Evolutionary conservation across 2,113 vertebrate genomes (phyloP).

Genomic region (Anthoscopus minutus): DNA sequence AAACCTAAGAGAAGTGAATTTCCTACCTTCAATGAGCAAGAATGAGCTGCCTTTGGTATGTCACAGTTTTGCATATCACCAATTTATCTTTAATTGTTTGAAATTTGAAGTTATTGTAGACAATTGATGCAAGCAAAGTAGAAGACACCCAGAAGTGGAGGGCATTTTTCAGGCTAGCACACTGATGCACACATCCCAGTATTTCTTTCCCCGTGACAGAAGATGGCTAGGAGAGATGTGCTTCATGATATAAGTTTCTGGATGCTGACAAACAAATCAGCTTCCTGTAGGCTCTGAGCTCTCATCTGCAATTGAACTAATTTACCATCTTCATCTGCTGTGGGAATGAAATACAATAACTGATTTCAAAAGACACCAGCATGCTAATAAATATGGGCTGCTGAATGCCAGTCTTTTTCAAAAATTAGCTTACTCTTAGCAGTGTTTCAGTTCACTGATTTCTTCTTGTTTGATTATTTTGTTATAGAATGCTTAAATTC

Average conservation of each 20-base stretch:
- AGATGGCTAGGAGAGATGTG: neutral
- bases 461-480: neutral
- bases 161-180: neutral
- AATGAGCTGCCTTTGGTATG: neutral
- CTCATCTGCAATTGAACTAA: slow-evolving; percentile 27
- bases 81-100: neutral
- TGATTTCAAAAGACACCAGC: neutral
- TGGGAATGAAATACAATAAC: slow-evolving; percentile 4
- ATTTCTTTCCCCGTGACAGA: neutral
- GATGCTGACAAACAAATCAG: slow-evolving; percentile 6
- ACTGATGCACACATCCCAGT: neutral
- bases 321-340: slow-evolving; percentile 21
- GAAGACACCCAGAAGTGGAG: neutral
- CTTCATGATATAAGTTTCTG: neutral
- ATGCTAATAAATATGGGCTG: neutral
- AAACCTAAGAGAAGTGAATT: neutral
- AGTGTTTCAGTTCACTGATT: neutral
- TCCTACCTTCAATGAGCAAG: neutral
- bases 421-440: neutral
- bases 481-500: neutral
- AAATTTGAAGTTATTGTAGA: neutral
- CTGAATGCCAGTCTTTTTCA: neutral
- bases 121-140: neutral
- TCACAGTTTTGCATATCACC: neutral
- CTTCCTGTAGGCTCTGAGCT: neutral